Evolutionary conservation across 1,140 invertebrate genomes (phyloP).

Genomic region (Palaemon carinicauda): DNA sequence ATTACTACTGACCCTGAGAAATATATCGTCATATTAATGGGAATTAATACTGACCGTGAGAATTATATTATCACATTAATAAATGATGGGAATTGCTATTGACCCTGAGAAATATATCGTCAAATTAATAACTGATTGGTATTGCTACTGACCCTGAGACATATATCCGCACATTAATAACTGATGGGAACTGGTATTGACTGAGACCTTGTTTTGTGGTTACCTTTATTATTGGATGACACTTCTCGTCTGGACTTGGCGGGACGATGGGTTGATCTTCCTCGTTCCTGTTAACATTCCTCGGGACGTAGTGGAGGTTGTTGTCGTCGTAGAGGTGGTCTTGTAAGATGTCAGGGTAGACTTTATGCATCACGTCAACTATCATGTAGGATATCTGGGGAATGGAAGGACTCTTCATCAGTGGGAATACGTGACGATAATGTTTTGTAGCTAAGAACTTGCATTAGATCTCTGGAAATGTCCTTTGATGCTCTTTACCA

Average conservation of each 20-base stretch:
- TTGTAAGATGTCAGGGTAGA: constrained; percentile 83
- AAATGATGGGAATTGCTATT: too few relatives aligned
- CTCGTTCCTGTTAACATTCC: constrained; percentile 81
- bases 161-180: too few relatives aligned
- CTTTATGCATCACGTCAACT: constrained; percentile 92
- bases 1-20: too few relatives aligned
- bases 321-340: constrained; percentile 91
- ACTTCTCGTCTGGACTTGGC: background rate
- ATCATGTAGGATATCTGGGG: constrained; percentile 84
- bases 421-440: background rate
- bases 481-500: too few relatives aligned
- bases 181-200: too few relatives aligned
- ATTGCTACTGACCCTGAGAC: too few relatives aligned
- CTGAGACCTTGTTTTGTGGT: background rate
- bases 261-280: constrained; percentile 85
- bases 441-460: too few relatives aligned
- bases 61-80: too few relatives aligned
- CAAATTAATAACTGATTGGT: too few relatives aligned
- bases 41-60: too few relatives aligned
- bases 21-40: too few relatives aligned
- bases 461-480: too few relatives aligned
- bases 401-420: background rate
- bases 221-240: background rate
- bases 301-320: constrained; percentile 82
- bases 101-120: background rate